Base-by-base conservation (phyloP, 1,140 invertebrate species). In the Leptinotarsa lineolata region DNA sequence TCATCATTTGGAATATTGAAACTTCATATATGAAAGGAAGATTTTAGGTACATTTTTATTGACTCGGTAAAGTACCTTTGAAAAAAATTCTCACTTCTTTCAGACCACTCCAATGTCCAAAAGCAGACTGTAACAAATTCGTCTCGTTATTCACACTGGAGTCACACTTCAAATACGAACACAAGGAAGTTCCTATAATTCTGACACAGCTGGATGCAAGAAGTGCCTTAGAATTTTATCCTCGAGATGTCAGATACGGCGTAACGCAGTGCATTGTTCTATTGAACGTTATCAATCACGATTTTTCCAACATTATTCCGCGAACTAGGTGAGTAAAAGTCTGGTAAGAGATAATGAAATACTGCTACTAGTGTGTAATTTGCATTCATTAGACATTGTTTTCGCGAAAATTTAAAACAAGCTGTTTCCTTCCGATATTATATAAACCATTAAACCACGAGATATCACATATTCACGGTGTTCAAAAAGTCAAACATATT, bases 191-290 rank as follows among this genome's bases (percentile, higher is more conserved):
- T 1, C 76, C 79, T 1, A 74, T 75, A 30, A 74, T 81, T 18
- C n/a, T 64, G 4, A 79, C 85, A 82, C 84, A 85, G 83, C 84
- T 84, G 80, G 84, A 85, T 80, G 84, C 83, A 72, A 83, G 82
- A 80, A 83, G 84, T 80, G 82, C 84, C 77, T 80, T 81, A 72
- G 80, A 30, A 58, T 58, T 70, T 63, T 70, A 70, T 61, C 69
- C 70, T 12, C 67, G 70, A 63, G 74, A 78, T 70, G 58, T 76
- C 24, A 64, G 72, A 72, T 74, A 78, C 54, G 54, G 66, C 61
- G 64, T 68, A 30, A 75, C 65, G 0, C 54, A 77, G 46, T 80
- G 79, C 64, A 72, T 80, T 67, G 77, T 76, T 61, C 58, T 80
- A 3, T 68, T 80, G 48, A 80, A 79, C 67, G 46, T 78, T 24